Evolutionary conservation across 2,888 invertebrate species (phyloP).

Genomic region (Alcis repandata): DNA sequence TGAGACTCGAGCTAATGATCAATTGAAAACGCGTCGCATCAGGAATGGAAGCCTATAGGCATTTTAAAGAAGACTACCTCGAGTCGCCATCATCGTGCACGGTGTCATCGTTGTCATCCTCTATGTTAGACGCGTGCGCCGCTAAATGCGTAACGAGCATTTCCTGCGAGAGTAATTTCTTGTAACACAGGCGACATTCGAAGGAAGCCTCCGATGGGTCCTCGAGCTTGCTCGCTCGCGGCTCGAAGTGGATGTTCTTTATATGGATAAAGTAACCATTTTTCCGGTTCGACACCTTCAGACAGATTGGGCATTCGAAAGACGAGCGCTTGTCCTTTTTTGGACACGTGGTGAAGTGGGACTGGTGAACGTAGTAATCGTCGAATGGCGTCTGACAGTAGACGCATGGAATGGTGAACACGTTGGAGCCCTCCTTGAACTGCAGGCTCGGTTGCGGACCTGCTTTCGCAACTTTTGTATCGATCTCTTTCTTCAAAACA

Average conservation of each 20-base stretch:
- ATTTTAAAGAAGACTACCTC: slow-evolving; percentile 55
- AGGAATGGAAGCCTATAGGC: background rate
- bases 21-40: background rate
- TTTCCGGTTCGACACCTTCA: slow-evolving; percentile 61
- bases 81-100: slow-evolving; percentile 62
- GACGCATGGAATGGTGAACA: slow-evolving; percentile 64
- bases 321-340: slow-evolving; percentile 56
- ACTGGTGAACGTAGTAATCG: slow-evolving; percentile 68
- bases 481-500: slow-evolving; percentile 57
- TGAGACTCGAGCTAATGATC: background rate
- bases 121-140: slow-evolving; percentile 74
- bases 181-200: slow-evolving; percentile 76
- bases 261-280: slow-evolving; percentile 68
- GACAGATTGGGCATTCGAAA: slow-evolving; percentile 71
- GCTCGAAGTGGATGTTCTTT: slow-evolving; percentile 68
- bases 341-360: slow-evolving; percentile 68
- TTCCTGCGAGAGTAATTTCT: slow-evolving; percentile 70
- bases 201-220: slow-evolving; percentile 42
- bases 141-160: slow-evolving; percentile 75
- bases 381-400: slow-evolving; percentile 68
- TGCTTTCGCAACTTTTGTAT: slow-evolving; percentile 43
- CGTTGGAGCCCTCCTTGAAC: slow-evolving; percentile 10
- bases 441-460: slow-evolving; percentile 33
- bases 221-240: slow-evolving; percentile 25
- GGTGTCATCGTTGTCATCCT: slow-evolving; percentile 58